Evolutionary conservation across 2,113 vertebrate species (phyloP), one percentile per base, ranked within the genome.

Genomic region (Nansenia antarctica): DNA sequence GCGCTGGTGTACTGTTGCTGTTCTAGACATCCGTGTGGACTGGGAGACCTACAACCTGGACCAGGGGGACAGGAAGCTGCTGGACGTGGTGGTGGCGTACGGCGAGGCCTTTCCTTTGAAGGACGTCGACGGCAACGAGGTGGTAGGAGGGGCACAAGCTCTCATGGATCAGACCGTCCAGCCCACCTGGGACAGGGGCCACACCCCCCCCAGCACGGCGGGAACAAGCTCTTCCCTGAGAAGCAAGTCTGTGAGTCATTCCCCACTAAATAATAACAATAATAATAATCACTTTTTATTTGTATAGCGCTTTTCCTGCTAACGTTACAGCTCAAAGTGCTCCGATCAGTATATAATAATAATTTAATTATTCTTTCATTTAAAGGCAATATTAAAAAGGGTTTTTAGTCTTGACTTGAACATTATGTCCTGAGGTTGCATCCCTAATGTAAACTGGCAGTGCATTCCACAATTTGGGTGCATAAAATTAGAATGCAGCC

Each of bases 11-110:
- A 24, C n/a, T n/a, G 1, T 61, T 71, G 54, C 77, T 7, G 42
- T 24, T 42, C 8, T 79, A 99, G 98, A 97, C 67, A 95, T 99
- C 67, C 94, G 95, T 7, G 61, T 98, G 82, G 94, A 98, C 87
- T 97, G 94, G 95, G 80, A 95, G 79, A 92, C 86, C 1, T 98
- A 93, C 15, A 89, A 91, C 59, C 62, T 87, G 0, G 91, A 95
- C 15, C 52, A 68, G 20, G 82, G 75, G 0, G 90, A 92, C 66
- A 74, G 76, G 26, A 92, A 86, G 62, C 73, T 96, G 69, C 73
- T 98, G 77, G 96, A 99, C 53, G 69, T 97, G 15, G 31, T 94
- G 73, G 71, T 95, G 74, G 64, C 89, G 0, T 97, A 89, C 0
- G 94, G 93, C 53, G 89, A 93, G 0, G 88, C 85, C 9, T 97